phyloP scores from a whole-genome alignment of 2,797 vertebrate species.

The Brachyrhaphis roseni region DNA sequence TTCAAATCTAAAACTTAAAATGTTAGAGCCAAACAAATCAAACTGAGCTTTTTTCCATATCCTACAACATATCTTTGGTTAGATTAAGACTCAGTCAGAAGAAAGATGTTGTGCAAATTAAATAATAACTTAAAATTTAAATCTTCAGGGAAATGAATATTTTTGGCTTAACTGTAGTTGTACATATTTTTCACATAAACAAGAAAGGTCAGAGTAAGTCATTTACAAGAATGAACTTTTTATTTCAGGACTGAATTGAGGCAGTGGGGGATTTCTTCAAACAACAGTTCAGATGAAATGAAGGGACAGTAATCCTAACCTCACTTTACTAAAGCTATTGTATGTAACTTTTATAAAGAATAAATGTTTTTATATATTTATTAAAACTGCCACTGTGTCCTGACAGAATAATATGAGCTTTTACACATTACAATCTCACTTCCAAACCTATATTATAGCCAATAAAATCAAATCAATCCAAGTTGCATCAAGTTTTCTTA shows the following conservation, averaged over 20 bases:
- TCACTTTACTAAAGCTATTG: background rate
- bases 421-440: no score
- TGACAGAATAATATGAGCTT: background rate
- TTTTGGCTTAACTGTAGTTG: background rate
- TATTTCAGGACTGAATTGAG: background rate
- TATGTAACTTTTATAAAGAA: no score
- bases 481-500: background rate
- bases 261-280: background rate
- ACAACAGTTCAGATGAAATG: background rate
- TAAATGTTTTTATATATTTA: no score
- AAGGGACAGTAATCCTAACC: background rate
- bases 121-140: background rate
- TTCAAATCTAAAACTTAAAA: background rate
- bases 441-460: background rate
- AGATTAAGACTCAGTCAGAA: background rate
- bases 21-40: background rate
- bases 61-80: background rate
- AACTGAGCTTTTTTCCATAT: background rate
- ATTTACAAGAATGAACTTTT: background rate
- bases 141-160: background rate
- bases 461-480: background rate
- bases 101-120: background rate
- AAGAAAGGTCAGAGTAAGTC: background rate
- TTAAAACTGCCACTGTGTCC: no score
- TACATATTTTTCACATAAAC: background rate